phyloP scores from a whole-genome alignment of 2,888 invertebrate species.

The Digitonthophagus gazella region DNA sequence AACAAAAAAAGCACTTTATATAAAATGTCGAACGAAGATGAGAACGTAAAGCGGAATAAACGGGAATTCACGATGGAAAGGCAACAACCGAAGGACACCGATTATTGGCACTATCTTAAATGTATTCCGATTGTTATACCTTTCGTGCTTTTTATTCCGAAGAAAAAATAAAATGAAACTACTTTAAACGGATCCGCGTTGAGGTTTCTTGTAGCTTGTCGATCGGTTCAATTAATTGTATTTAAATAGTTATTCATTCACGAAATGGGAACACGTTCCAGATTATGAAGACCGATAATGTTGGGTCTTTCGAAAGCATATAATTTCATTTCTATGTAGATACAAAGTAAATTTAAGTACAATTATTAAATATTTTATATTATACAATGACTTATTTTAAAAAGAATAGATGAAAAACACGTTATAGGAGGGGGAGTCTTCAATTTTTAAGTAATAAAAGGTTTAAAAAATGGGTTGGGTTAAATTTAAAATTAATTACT shows the following conservation, averaged over 20 bases:
- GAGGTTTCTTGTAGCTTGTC: neutral
- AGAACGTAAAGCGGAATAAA: neutral
- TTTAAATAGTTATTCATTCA: neutral
- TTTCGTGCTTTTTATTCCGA: neutral
- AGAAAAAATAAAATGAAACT: conserved; percentile 6
- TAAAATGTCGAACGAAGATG: neutral
- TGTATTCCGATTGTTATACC: conserved; percentile 5
- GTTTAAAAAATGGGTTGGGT: too few species aligned
- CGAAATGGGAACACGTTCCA: neutral
- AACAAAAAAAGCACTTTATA: too few species aligned
- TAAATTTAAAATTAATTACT: too few species aligned
- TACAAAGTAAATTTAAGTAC: too few species aligned
- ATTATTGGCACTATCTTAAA: neutral
- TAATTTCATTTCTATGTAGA: too few species aligned
- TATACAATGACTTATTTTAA: too few species aligned
- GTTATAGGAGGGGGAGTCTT: too few species aligned
- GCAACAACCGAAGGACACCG: neutral
- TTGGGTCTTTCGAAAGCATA: too few species aligned
- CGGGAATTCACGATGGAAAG: neutral
- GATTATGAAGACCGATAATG: neutral
- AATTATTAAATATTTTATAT: too few species aligned
- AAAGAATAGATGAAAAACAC: too few species aligned
- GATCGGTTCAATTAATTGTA: neutral
- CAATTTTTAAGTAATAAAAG: too few species aligned
- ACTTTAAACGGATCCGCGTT: neutral